Conservation (phyloP, 2,797 vertebrate genomes). For the Anguilla obscura region DNA sequence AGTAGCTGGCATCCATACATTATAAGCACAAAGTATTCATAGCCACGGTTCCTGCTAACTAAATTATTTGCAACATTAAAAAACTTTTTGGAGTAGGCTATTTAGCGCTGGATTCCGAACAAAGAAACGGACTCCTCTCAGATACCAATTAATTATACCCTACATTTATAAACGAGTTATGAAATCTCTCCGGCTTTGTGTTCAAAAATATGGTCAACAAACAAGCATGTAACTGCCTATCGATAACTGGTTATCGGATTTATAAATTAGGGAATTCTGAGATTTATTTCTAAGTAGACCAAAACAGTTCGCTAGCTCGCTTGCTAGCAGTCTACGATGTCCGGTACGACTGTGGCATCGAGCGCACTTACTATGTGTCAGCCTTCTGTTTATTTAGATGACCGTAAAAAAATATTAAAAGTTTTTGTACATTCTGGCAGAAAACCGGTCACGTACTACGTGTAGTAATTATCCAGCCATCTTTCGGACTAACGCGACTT, state of each 20-base stretch:
- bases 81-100: conserved; percentile 27
- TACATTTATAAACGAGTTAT: background rate
- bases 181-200: background rate
- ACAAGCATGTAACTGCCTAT: background rate
- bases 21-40: background rate
- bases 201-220: background rate
- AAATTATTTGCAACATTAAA: conserved; percentile 11
- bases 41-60: background rate
- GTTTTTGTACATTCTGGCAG: background rate
- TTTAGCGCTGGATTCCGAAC: background rate
- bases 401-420: background rate
- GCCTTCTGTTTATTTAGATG: background rate
- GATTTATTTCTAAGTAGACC: conserved; percentile 24
- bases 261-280: background rate
- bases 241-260: background rate
- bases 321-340: conserved; percentile 3
- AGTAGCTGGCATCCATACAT: background rate
- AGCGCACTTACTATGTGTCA: background rate
- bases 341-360: background rate
- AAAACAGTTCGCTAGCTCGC: background rate
- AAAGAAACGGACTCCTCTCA: conserved; percentile 25
- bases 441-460: background rate
- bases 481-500: background rate
- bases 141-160: background rate
- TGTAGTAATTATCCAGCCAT: background rate